phyloP scores from a whole-genome alignment of 2,888 invertebrate species.

The Lepidonotus clava region DNA sequence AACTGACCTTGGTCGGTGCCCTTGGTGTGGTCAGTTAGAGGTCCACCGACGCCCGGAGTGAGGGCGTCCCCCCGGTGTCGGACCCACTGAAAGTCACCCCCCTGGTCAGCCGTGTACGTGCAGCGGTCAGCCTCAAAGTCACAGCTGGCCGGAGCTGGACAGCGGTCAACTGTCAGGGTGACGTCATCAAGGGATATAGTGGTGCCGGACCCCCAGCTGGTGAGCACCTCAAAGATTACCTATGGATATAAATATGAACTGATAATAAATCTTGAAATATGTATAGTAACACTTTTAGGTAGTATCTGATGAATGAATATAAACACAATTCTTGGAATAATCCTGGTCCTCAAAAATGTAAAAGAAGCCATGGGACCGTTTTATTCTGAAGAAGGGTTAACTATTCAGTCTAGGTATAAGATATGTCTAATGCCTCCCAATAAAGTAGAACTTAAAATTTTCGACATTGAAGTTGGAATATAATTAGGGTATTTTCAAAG shows the following conservation, averaged over 20 bases:
- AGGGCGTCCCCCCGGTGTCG: constrained; percentile 67
- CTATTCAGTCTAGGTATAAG: too few relatives aligned
- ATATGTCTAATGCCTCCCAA: too few relatives aligned
- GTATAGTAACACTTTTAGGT: too few relatives aligned
- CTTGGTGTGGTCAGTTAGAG: constrained; percentile 74
- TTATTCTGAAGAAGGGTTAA: too few relatives aligned
- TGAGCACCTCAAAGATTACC: background rate
- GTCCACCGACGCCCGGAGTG: constrained; percentile 69
- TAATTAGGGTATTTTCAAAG: too few relatives aligned
- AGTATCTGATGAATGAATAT: too few relatives aligned
- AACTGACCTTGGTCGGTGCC: constrained; percentile 67
- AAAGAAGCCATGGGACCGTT: too few relatives aligned
- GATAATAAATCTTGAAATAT: too few relatives aligned
- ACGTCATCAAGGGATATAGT: constrained; percentile 77
- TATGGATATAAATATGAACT: background rate
- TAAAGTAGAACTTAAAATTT: too few relatives aligned
- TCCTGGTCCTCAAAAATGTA: too few relatives aligned
- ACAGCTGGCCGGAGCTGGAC: constrained; percentile 70
- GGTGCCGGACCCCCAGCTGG: background rate
- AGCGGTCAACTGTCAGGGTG: constrained; percentile 71
- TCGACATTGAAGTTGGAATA: too few relatives aligned
- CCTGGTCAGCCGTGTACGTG: constrained; percentile 64
- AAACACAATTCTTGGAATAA: too few relatives aligned
- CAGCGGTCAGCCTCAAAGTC: constrained; percentile 75
- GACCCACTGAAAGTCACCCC: constrained; percentile 71